These are phyloP conservation scores for Ia io DNA, from an alignment of 2,113 vertebrate genomes.

Conservation along the genomic window DNA sequence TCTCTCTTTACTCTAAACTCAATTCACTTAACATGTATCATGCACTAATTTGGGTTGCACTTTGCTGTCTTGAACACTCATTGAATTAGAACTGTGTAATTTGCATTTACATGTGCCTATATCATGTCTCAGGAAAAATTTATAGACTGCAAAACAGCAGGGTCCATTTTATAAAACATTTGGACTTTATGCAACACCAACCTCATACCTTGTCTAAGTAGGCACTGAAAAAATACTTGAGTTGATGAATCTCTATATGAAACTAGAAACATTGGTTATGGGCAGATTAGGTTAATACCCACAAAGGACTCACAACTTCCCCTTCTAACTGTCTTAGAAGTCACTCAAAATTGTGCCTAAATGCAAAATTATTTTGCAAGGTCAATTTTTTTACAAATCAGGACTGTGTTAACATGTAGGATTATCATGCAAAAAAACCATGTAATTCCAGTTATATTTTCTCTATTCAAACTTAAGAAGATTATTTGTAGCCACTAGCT, in stretches of 20 bases:
- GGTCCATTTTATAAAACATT: not conserved
- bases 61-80: not conserved
- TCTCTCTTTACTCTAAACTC: not conserved
- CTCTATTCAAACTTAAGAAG: not conserved
- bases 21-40: not conserved
- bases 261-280: not conserved
- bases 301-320: not conserved
- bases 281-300: not conserved
- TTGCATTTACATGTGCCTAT: not conserved
- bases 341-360: not conserved
- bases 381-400: not conserved
- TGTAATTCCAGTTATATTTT: not conserved
- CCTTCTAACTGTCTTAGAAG: not conserved
- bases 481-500: not conserved
- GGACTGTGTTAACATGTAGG: not conserved
- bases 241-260: not conserved
- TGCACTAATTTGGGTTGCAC: not conserved
- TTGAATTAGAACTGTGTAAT: not conserved
- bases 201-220: not conserved
- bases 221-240: not conserved
- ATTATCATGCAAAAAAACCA: not conserved
- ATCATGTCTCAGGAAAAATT: not conserved
- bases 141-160: not conserved
- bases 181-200: not conserved
- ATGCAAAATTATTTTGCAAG: not conserved